Base-by-base conservation (phyloP, 2,888 invertebrate species). In the Pseudolycoriella hygida region DNA sequence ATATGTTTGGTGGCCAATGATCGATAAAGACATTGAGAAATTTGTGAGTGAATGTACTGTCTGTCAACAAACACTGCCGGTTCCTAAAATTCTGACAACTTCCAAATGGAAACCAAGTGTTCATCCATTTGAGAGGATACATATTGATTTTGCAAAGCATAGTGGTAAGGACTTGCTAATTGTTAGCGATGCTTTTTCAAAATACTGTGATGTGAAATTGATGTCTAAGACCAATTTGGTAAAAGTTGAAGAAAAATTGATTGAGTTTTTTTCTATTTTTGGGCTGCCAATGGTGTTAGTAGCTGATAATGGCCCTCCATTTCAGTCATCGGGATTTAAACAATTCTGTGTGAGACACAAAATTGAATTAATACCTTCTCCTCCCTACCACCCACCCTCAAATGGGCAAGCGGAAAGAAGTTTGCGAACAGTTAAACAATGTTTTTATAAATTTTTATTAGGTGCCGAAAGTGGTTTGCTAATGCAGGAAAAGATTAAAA, bases 351-450 rank as follows among this genome's bases (percentile, higher is more conserved):
- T 39, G 40, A 34, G 8, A 1, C 45, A 43, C 49, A 48, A 39
- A 41, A 51, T 46, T 19, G 25, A 31, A 30, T 46, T 49, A 4
- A 46, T 49, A 10, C 47, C 53, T 14, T 49, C 47, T 14, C 51
- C 51, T 6, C 49, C 51, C 2, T 53, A 54, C 45, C 51, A 53
- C 42, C 45, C 53, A 12, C 30, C 48, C 40, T 49, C 48, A 20
- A 52, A 53, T 42, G 51, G 52, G 12, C 17, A 42, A n/a, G 50
- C 53, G 8, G 51, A 55, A 48, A 49, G 48, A 37, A 46, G 44
- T n/a, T 52, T 53, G 8, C 51, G 53, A 43, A 48, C 50, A n/a
- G 48, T 51, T n/a, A 54, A 54, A 46, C 30, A n/a, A n/a, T n/a
- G n/a, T n/a, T n/a, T n/a, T n/a, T n/a, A n/a, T n/a, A n/a, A n/a